Conservation (phyloP, 2,797 vertebrate genomes). For the Anas bahamensis region DNA sequence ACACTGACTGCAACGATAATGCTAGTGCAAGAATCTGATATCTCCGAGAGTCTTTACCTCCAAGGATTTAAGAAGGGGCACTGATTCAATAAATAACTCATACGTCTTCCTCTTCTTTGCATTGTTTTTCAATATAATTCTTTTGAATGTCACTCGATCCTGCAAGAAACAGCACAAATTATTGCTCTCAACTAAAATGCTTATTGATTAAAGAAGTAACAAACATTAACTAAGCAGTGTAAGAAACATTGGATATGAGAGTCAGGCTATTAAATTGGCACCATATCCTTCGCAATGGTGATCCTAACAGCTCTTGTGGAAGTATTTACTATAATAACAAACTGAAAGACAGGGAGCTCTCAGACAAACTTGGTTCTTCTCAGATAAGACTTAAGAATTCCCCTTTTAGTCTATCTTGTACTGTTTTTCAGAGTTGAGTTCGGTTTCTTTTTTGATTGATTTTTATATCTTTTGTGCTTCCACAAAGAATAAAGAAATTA, state of each 20-base stretch:
- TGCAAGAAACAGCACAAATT: slow-evolving; percentile 73
- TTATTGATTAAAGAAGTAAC: neutral
- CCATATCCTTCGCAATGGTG: neutral
- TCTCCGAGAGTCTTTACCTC: slow-evolving; percentile 84
- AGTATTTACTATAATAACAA: neutral
- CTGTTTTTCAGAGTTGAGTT: neutral
- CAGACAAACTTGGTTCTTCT: neutral
- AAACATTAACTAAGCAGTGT: neutral
- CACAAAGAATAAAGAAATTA: neutral
- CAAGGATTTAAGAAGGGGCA: slow-evolving; percentile 91
- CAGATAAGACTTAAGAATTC: neutral
- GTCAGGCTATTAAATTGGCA: neutral
- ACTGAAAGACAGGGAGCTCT: neutral
- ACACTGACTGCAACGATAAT: neutral
- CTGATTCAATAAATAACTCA: slow-evolving; percentile 93
- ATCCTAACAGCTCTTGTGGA: neutral
- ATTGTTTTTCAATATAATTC: slow-evolving; percentile 95
- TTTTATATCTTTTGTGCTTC: neutral
- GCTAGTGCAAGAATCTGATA: neutral
- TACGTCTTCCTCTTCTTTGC: slow-evolving; percentile 93
- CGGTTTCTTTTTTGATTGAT: neutral
- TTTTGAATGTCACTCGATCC: slow-evolving; percentile 95
- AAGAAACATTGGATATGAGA: neutral
- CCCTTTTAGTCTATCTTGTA: neutral
- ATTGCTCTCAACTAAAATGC: neutral